These are phyloP conservation scores for Acleris literana DNA, from an alignment of 2,888 invertebrate genomes.

Conservation along the genomic window DNA sequence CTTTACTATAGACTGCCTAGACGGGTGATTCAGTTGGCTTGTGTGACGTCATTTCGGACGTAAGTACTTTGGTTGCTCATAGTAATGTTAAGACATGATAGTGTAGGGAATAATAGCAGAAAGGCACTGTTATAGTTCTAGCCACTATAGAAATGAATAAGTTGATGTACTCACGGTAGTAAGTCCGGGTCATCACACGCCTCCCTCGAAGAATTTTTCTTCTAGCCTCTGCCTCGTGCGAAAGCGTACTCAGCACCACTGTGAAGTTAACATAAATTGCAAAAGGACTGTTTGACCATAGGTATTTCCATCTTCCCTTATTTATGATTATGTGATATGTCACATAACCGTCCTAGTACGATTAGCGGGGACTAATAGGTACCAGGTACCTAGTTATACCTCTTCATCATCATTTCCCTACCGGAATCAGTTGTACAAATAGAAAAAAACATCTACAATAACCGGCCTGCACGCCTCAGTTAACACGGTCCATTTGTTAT, in stretches of 20 bases:
- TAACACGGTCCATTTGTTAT: too few species aligned
- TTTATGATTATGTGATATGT: too few species aligned
- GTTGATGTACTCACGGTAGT: conserved; percentile 87
- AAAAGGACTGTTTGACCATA: background rate
- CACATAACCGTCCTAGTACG: too few species aligned
- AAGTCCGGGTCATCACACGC: conserved; percentile 89
- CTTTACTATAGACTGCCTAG: too few species aligned
- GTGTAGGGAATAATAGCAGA: background rate
- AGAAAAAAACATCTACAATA: too few species aligned
- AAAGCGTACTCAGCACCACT: conserved; percentile 87
- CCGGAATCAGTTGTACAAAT: too few species aligned
- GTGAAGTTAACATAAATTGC: conserved; percentile 48
- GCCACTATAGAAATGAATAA: background rate
- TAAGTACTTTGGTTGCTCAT: background rate
- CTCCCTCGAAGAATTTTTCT: conserved; percentile 91
- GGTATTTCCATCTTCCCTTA: too few species aligned
- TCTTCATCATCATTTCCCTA: too few species aligned
- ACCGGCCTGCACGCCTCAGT: too few species aligned
- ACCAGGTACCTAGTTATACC: too few species aligned
- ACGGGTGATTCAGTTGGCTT: too few species aligned
- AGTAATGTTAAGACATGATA: background rate
- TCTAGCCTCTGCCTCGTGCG: conserved; percentile 89
- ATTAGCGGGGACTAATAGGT: too few species aligned
- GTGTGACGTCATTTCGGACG: background rate
- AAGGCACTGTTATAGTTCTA: background rate